These are phyloP conservation scores for Diceros bicornis DNA, from an alignment of 2,797 vertebrate species.

Conservation along the genomic window DNA sequence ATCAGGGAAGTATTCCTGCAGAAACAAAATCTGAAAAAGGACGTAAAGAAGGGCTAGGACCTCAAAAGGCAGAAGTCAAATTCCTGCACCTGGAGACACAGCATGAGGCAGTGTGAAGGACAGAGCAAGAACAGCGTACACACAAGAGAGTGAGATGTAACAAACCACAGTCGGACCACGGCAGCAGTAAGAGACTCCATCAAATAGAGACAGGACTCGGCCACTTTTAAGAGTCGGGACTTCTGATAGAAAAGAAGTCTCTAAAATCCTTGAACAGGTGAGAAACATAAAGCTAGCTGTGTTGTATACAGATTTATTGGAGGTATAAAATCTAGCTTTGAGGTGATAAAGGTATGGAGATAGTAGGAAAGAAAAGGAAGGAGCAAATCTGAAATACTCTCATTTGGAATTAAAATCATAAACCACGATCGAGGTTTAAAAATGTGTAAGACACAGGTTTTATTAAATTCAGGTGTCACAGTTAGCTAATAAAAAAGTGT, in stretches of 20 bases:
- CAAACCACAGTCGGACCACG: accelerated
- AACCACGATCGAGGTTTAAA: background rate
- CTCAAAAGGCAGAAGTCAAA: background rate
- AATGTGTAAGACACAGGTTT: background rate
- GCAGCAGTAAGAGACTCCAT: background rate
- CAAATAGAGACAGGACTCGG: background rate
- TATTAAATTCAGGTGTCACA: background rate
- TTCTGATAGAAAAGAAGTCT: background rate
- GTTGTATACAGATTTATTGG: background rate
- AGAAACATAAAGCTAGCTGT: background rate
- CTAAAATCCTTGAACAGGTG: background rate
- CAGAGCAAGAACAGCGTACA: accelerated
- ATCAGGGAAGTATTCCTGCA: background rate
- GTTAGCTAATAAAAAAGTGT: background rate
- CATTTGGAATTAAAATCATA: background rate
- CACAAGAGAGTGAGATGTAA: accelerated
- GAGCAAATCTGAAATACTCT: background rate
- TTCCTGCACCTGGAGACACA: background rate
- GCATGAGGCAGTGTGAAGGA: background rate
- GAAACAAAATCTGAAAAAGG: background rate
- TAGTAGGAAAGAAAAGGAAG: background rate
- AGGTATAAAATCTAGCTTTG: background rate
- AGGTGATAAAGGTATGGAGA: background rate
- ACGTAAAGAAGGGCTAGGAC: background rate
- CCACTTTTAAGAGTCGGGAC: background rate